Conservation (phyloP, 53 echinoderm and acorn worm genomes). For the Crossaster papposus region DNA sequence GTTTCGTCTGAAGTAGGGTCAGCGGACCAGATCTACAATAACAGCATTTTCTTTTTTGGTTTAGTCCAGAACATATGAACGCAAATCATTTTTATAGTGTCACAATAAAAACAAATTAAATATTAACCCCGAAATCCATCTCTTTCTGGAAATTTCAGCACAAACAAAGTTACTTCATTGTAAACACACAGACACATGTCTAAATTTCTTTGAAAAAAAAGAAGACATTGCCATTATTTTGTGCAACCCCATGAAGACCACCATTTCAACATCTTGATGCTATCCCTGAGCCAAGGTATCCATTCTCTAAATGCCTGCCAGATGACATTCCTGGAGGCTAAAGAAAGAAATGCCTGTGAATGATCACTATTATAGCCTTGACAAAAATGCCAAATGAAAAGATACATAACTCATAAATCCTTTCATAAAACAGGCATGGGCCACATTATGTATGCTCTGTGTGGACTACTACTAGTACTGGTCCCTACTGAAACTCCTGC, state of each 20-base stretch:
- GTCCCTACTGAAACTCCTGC: neutral
- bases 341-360: constrained; percentile 26
- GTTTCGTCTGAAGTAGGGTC: no score
- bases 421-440: neutral
- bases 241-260: neutral
- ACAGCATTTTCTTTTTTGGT: no score
- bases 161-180: neutral
- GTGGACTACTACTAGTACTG: no score
- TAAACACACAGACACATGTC: no score
- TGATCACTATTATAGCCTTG: constrained; percentile 45
- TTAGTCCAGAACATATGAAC: no score
- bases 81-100: no score
- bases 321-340: constrained; percentile 48
- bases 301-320: constrained; percentile 5
- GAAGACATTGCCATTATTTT: no score
- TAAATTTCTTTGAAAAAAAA: no score
- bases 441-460: neutral
- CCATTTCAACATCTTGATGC: constrained; percentile 35
- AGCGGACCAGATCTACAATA: no score
- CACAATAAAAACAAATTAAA: no score
- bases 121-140: no score
- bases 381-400: constrained; percentile 37
- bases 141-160: no score
- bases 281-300: constrained; percentile 29
- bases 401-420: neutral